A percentile compares a stretch with the other conserved stretches of the same genome.
These are phyloP conservation scores for Teleiodes luculella DNA, from an alignment of 2,888 invertebrate genomes.

Conservation along the genomic window DNA sequence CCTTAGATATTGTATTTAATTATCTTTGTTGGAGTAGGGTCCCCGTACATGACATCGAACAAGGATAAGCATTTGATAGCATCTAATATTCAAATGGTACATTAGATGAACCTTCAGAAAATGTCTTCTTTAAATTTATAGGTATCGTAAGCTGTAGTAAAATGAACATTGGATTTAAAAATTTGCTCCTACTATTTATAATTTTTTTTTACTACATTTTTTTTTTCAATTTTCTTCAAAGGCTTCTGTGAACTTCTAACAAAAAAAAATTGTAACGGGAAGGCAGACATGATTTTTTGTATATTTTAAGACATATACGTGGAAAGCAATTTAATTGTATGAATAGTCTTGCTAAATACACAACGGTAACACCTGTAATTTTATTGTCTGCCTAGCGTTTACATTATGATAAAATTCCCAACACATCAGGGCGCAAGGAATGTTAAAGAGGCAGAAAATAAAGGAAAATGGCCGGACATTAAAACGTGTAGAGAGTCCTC, in stretches of 20 bases:
- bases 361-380: background rate
- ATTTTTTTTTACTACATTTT: no score
- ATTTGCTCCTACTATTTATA: no score
- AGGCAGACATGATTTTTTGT: no score
- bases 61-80: background rate
- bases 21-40: constrained; percentile 25
- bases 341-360: background rate
- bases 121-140: background rate
- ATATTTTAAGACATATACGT: no score
- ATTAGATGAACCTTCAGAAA: background rate
- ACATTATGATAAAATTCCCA: constrained; percentile 12
- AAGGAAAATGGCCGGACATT: constrained; percentile 33
- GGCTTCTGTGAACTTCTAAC: no score
- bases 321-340: no score
- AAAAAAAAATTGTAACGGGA: no score
- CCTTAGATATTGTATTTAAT: constrained; percentile 44
- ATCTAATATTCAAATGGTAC: background rate
- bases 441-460: constrained; percentile 22
- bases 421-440: constrained; percentile 12
- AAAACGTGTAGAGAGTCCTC: constrained; percentile 39
- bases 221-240: no score
- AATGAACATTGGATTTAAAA: no score
- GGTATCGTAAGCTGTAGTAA: no score
- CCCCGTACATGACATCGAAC: background rate
- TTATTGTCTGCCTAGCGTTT: background rate